phyloP scores from a whole-genome alignment of 1,140 invertebrate genomes.

The Drosophila virilis region DNA sequence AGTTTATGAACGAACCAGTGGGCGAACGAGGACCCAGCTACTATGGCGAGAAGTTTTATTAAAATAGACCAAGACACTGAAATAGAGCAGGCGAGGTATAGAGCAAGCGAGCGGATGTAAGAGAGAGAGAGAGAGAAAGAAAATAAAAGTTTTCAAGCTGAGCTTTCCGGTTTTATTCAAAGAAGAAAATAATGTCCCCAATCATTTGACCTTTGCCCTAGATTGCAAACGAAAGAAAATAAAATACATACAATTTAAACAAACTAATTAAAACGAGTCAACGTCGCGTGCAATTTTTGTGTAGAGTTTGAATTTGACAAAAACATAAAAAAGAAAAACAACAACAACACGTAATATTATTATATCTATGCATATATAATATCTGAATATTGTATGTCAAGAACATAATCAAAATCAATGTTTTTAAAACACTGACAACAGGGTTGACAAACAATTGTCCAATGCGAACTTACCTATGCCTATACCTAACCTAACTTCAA shows the following conservation, averaged over 20 bases:
- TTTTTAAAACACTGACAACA: conserved; percentile 56
- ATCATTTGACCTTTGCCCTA: conserved; percentile 30
- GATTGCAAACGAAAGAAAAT: conserved; percentile 13
- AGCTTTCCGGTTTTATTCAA: conserved; percentile 39
- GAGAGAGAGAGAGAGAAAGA: conserved; percentile 25
- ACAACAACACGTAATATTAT: conserved; percentile 39
- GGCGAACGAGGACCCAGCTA: conserved; percentile 66
- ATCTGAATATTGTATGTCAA: conserved; percentile 51
- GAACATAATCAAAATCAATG: conserved; percentile 76
- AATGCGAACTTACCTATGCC: conserved; percentile 45
- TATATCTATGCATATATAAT: conserved; percentile 43
- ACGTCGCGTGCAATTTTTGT: conserved; percentile 70
- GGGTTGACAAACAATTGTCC: conserved; percentile 53
- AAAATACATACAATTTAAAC: conserved; percentile 17
- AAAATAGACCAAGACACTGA: conserved; percentile 18
- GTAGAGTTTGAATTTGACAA: conserved; percentile 65
- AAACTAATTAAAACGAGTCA: conserved; percentile 37
- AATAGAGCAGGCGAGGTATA: conserved; percentile 19
- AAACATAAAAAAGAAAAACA: conserved; percentile 27
- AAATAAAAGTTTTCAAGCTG: conserved; percentile 37
- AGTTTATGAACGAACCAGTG: conserved; percentile 64
- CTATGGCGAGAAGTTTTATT: conserved; percentile 75
- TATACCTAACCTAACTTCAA: conserved; percentile 39
- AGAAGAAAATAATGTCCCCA: conserved; percentile 10
- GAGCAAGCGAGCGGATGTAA: not conserved